Base-by-base conservation (phyloP, 2,797 vertebrate genomes). In the Myotis daubentonii region DNA sequence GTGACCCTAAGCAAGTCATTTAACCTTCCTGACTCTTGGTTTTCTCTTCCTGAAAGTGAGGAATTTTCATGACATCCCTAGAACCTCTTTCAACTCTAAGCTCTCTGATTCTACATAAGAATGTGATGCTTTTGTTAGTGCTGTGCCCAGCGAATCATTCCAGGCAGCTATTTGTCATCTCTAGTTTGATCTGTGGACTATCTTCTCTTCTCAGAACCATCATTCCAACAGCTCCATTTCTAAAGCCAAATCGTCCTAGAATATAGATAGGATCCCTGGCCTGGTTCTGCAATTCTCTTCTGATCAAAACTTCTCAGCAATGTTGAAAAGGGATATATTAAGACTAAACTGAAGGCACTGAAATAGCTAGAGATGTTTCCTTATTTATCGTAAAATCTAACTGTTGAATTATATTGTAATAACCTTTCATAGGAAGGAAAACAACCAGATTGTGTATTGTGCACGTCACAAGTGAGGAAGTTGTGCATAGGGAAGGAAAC, bases 361-460 rank as follows among this genome's bases (percentile, higher is more conserved):
- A 92, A 91, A 80, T 57, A 92, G n/a, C 41, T 94, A 38, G 66
- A 74, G 10, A 78, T 28, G 8, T 71, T 89, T 93, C 25, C 44
- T 95, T 84, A 49, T 47, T 84, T 68, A 33, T 53, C 68, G 82
- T 60, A 70, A 88, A 92, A 74, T 74, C 81, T 86, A 88, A 85
- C 47, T 74, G 33, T 85, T 89, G 74, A 89, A 65, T 49, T 95
- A 41, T n/a, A 78, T 79, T 92, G 66, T 84, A 87, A 86, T 92
- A 92, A 91, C 23, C 7, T 96, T 95, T 93, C 62, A 44, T 30
- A 53, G 36, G 87, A 95, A 94, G 44, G 55, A 75, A 96, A 93
- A 76, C 22, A 87, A 47, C 33, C 84, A 91, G 66, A 84, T 25
- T 81, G 53, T 49, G 11, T 79, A 86, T 89, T 91, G 47, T 36